Percentiles rank a stretch among this genome's conserved stretches.
phyloP scores from a whole-genome alignment of 2,113 vertebrate genomes.

The Eleginops maclovinus region DNA sequence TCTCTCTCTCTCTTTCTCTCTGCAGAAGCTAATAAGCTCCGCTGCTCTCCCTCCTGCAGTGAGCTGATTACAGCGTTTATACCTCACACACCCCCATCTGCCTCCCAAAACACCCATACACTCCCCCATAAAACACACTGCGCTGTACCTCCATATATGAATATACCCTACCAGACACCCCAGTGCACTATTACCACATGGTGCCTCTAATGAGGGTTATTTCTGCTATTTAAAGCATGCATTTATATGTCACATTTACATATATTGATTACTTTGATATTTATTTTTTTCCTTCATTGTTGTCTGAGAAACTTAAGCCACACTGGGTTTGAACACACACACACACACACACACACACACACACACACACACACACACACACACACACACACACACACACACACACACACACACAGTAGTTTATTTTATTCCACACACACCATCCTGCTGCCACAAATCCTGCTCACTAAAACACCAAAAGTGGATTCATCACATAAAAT shows the following conservation, averaged over 20 bases:
- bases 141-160: not conserved
- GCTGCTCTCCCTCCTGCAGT: conserved; percentile 58
- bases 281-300: too few species aligned
- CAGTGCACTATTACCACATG: not conserved
- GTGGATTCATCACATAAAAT: not conserved
- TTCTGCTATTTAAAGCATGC: not conserved
- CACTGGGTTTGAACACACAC: not conserved
- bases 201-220: not conserved
- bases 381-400: too few species aligned
- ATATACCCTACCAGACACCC: not conserved
- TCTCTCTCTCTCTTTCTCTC: conserved; percentile 10
- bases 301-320: too few species aligned
- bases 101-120: conserved; percentile 42
- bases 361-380: too few species aligned
- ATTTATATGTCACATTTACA: not conserved
- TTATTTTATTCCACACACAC: too few species aligned
- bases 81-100: conserved; percentile 44
- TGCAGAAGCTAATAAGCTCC: conserved; percentile 66
- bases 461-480: too few species aligned
- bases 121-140: not conserved
- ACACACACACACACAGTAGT: not conserved
- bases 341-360: too few species aligned
- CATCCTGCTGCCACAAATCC: too few species aligned
- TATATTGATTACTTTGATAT: not conserved
- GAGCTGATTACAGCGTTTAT: conserved; percentile 62